Evolutionary conservation across 1,140 invertebrate genomes (phyloP).

Genomic region (Antheraea pernyi): DNA sequence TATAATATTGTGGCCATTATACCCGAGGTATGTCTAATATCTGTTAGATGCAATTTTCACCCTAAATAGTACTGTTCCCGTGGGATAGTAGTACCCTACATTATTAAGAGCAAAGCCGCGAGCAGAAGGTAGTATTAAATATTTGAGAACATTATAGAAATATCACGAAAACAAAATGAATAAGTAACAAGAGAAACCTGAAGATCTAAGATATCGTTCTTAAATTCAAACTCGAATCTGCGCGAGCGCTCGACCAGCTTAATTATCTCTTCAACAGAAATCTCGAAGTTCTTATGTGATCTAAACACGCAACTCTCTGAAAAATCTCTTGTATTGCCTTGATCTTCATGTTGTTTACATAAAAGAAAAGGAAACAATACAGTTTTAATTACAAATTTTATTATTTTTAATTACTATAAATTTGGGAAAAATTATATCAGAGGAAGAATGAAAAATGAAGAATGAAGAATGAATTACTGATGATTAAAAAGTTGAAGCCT

Average conservation of each 20-base stretch:
- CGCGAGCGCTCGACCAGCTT: conserved; percentile 11
- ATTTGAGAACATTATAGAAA: neutral
- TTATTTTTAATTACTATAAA: no score
- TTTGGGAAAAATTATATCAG: no score
- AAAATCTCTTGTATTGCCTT: neutral
- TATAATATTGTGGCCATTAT: no score
- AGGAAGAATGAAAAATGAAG: no score
- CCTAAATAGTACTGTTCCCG: no score
- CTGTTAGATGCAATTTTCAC: no score
- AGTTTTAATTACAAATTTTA: neutral
- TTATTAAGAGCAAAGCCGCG: no score
- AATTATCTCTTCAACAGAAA: conserved; percentile 12
- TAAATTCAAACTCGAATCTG: conserved; percentile 13
- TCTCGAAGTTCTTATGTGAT: conserved; percentile 9
- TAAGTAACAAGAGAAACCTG: neutral
- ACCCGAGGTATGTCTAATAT: no score
- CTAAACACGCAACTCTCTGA: conserved; percentile 10
- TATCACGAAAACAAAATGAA: neutral
- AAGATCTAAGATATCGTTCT: conserved; percentile 12
- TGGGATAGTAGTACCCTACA: no score
- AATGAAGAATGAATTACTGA: no score
- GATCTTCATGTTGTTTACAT: neutral
- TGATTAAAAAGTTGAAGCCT: no score
- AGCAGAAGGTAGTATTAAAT: no score
- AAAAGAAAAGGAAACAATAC: neutral